phyloP scores from a whole-genome alignment of 1,140 invertebrate species.

The Aphaenogaster rudis region DNA sequence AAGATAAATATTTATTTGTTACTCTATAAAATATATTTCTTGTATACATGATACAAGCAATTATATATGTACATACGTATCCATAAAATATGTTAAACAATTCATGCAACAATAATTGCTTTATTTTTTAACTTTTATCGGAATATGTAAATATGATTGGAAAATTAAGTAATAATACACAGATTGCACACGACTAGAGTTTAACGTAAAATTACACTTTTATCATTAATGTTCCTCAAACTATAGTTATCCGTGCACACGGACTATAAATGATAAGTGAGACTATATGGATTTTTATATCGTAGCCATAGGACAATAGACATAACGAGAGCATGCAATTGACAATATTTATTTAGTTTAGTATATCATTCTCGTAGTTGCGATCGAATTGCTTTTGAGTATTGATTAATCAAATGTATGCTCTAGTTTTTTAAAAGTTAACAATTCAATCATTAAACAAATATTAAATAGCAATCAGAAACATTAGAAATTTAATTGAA shows the following conservation, averaged over 20 bases:
- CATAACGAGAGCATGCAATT: neutral
- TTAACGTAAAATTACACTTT: constrained; percentile 1
- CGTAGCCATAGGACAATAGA: constrained; percentile 4
- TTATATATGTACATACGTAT: neutral
- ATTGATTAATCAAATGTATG: neutral
- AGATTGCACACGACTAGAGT: neutral
- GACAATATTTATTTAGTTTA: constrained; percentile 17
- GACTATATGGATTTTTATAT: constrained; percentile 42
- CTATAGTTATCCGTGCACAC: neutral
- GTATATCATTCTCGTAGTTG: neutral
- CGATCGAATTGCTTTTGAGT: neutral
- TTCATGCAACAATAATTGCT: neutral
- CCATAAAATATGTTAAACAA: neutral
- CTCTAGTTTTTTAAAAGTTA: constrained; percentile 6
- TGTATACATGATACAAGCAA: too few species aligned
- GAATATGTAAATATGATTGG: neutral
- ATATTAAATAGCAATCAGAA: neutral
- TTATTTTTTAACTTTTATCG: neutral
- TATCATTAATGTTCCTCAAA: constrained; percentile 37
- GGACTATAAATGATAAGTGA: constrained; percentile 2
- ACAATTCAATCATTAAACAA: neutral
- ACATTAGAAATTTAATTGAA: neutral
- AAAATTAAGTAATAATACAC: neutral
- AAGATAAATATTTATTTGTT: neutral
- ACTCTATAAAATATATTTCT: neutral